Evolutionary conservation across 1,140 invertebrate genomes (phyloP).

Genomic region (Vollenhovia emeryi): DNA sequence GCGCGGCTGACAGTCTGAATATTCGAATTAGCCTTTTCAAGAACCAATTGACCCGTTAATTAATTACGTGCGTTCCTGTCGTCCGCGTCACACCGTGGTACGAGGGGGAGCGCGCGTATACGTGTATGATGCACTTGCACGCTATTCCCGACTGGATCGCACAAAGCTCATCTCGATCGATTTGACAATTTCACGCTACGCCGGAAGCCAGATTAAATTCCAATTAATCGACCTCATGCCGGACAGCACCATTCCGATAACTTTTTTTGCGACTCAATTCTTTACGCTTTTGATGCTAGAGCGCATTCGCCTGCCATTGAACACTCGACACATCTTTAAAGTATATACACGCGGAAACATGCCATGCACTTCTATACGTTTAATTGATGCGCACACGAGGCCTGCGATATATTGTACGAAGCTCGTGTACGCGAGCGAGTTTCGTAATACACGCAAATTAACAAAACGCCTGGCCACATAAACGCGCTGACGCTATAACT

Average conservation of each 20-base stretch:
- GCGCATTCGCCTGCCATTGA: not conserved
- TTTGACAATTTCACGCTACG: constrained; percentile 54
- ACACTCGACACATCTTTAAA: not conserved
- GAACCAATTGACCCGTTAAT: constrained; percentile 57
- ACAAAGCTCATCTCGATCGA: constrained; percentile 56
- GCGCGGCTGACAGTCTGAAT: constrained; percentile 47
- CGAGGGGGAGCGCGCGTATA: not conserved
- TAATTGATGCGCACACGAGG: not conserved
- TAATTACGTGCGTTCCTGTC: constrained; percentile 52
- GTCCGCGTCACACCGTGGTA: not conserved
- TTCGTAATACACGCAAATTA: constrained; percentile 35
- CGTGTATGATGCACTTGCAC: constrained; percentile 37
- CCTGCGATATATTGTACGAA: not conserved
- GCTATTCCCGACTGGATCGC: constrained; percentile 34
- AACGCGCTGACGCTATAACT: not conserved
- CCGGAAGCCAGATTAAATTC: constrained; percentile 49
- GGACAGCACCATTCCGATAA: constrained; percentile 21
- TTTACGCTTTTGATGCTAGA: constrained; percentile 19
- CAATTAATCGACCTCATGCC: constrained; percentile 23
- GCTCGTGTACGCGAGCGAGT: not conserved
- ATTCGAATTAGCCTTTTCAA: constrained; percentile 57
- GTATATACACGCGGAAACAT: not conserved
- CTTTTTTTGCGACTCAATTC: constrained; percentile 42
- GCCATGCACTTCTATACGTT: not conserved
- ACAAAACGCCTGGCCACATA: not conserved